These are phyloP conservation scores for Oreohelix idahoensis DNA, from an alignment of 1,140 invertebrate species.

Conservation along the genomic window DNA sequence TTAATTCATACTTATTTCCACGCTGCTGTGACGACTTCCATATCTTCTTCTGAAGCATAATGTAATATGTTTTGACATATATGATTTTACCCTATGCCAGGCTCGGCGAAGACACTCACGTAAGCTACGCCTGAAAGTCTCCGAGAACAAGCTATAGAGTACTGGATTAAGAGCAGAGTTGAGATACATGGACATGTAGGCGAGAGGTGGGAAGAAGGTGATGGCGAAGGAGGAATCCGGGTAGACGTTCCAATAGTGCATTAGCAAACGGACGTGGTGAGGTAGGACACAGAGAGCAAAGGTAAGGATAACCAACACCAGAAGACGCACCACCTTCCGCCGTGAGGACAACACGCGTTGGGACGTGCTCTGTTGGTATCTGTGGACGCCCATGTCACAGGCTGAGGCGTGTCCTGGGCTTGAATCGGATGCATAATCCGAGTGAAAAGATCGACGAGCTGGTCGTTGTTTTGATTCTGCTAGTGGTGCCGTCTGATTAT, in stretches of 20 bases:
- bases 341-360: constrained; percentile 54
- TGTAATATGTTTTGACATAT: neutral
- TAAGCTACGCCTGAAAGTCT: constrained; percentile 74
- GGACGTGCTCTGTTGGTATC: neutral
- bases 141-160: constrained; percentile 87
- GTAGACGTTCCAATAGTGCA: constrained; percentile 75
- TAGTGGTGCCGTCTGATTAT: neutral
- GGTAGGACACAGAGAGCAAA: constrained; percentile 90
- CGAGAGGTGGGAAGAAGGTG: constrained; percentile 85
- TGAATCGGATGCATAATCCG: neutral
- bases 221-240: constrained; percentile 78
- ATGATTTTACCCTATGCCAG: neutral
- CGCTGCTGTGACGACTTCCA: neutral
- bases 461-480: neutral
- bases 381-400: neutral
- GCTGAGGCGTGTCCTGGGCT: neutral
- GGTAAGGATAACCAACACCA: constrained; percentile 85
- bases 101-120: constrained; percentile 60
- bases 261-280: constrained; percentile 86
- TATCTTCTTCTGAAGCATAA: neutral
- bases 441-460: neutral
- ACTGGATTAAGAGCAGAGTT: constrained; percentile 89
- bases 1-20: neutral
- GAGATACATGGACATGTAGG: constrained; percentile 86
- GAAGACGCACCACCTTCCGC: constrained; percentile 78